Evolutionary conservation across 1,140 invertebrate species (phyloP).

Genomic region (Ctenoplectra terminalis): DNA sequence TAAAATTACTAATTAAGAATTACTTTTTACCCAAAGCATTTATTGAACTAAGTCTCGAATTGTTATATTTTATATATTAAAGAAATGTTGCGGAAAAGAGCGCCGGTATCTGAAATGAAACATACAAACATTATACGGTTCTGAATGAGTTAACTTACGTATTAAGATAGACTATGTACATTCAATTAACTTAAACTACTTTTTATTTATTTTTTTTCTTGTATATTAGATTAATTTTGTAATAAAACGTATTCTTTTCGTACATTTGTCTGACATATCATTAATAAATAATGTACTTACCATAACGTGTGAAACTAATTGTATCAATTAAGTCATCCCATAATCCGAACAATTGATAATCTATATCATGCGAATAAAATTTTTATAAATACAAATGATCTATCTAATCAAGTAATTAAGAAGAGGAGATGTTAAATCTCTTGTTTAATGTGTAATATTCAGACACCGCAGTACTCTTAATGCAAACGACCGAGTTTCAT

Average conservation of each 20-base stretch:
- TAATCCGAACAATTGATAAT: neutral
- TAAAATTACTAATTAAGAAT: no score
- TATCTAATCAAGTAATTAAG: neutral
- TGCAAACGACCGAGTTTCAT: no score
- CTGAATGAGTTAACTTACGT: no score
- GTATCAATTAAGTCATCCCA: conserved; percentile 4
- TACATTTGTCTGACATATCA: neutral
- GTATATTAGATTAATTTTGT: neutral
- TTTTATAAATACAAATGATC: neutral
- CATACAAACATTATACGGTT: no score
- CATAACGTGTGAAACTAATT: conserved; percentile 1
- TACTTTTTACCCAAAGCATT: no score
- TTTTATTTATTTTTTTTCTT: conserved; percentile 9
- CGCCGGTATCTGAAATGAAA: no score
- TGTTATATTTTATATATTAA: no score
- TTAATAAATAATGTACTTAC: conserved; percentile 27
- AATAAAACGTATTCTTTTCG: neutral
- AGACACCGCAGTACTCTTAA: no score
- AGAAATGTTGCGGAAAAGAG: no score
- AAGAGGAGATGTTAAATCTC: neutral
- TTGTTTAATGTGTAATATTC: neutral
- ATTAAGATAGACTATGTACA: conserved; percentile 11
- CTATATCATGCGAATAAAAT: neutral
- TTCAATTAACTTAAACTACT: neutral
- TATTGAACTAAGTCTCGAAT: no score